phyloP scores from a whole-genome alignment of 30 jellyfish, hydroid and myxozoan genomes.

The Turritopsis dohrnii region DNA sequence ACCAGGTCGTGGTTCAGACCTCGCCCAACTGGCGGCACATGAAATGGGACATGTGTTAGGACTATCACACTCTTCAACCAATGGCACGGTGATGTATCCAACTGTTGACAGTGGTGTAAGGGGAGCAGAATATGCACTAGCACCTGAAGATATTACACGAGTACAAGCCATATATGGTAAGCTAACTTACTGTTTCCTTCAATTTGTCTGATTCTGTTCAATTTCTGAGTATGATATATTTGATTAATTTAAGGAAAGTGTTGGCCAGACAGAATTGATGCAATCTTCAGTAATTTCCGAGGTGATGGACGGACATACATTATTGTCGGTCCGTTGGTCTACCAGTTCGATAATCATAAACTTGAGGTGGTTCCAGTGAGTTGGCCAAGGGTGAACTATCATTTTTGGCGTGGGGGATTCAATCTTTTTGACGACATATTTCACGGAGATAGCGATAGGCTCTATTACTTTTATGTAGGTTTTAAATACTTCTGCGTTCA shows the following conservation, averaged over 20 bases:
- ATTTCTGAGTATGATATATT: no score
- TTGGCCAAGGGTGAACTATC: conserved; percentile 7
- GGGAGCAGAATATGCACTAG: conserved; percentile 4
- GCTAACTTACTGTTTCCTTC: no score
- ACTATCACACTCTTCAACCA: conserved; percentile 7
- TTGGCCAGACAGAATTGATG: conserved; percentile 22
- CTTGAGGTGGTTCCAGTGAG: background rate
- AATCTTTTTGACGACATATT: conserved; percentile 20
- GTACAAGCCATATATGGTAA: conserved; percentile 30
- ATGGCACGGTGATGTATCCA: conserved; percentile 21
- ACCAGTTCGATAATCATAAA: conserved; percentile 19
- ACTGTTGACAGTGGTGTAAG: background rate
- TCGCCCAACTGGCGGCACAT: conserved; percentile 20
- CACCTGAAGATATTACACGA: conserved; percentile 11
- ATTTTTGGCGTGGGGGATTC: conserved; percentile 13
- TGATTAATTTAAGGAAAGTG: conserved; percentile 8
- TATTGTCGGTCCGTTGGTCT: conserved; percentile 17
- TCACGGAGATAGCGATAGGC: conserved; percentile 18
- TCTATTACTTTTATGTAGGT: conserved; percentile 15
- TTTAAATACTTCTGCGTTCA: no score
- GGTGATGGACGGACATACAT: conserved; percentile 28
- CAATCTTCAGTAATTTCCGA: conserved; percentile 11
- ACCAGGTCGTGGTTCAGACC: conserved; percentile 20
- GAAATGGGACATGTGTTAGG: conserved; percentile 43
- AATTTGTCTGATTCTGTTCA: background rate